Evolutionary conservation across 2,797 vertebrate genomes (phyloP), one percentile per base, ranked within the genome.

Genomic region (Malacoctenus gilli): DNA sequence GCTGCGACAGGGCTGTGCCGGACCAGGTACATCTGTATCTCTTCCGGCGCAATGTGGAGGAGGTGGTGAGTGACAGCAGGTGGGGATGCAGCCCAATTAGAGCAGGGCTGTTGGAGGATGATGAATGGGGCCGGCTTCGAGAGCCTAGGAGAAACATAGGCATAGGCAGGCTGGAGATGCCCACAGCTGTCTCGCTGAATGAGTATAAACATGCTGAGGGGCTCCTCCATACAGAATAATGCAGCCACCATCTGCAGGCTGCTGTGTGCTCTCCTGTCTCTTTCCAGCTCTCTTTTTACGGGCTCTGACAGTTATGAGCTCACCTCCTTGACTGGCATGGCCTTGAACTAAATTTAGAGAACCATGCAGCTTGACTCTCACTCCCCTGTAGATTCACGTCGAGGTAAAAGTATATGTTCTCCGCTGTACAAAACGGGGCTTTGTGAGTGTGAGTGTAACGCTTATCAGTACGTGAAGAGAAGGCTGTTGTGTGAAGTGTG

Each of bases 1-100:
- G 78, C 78, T 74, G 80, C 77, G 80, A 85, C 75, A 73, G 72
- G 70, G 70, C 66, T 86, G 77, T 80, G 80, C 83, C 56, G 68
- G 72, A 68, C 87, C 72, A 61, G 74, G 72, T 83, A 88, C 83
- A 87, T 91, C 85, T 89, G 87, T 90, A 84, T 90, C 84, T 82
- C 83, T 75, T 82, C 82, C 39, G 60, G 82, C 82, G 72, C 79
- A 65, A 50, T 68, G 82, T 79, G 78, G 82, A 84, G 79, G 82
- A 80, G 82, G 81, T 63, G 75, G 85, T 91, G 90, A 93, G 84
- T 92, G 92, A 92, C 91, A 92, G 90, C 89, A 89, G 86, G 85
- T 88, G 83, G 84, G 79, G 85, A 90, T 87, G 85, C 80, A 70
- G 86, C 85, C 91, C 91, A 92, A 92, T 92, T 92, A 92, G 84